Conservation (phyloP, 2,888 invertebrate species). For the Agrochola lota region DNA sequence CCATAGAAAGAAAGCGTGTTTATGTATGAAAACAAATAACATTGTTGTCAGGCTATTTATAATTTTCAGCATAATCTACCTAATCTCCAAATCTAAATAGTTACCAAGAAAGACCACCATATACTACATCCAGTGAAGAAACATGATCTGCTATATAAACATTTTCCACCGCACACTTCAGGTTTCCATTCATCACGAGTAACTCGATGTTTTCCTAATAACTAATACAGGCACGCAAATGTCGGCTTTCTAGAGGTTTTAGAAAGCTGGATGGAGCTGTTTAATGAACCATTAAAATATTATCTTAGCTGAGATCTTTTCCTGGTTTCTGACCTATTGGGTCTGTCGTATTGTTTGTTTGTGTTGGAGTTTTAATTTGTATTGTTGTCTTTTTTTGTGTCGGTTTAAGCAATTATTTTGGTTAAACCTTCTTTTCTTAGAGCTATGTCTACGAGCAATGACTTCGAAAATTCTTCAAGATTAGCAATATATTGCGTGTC, state of each 20-base stretch:
- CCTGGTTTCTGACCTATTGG: constrained; percentile 33
- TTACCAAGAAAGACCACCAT: not conserved
- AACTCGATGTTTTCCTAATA: constrained; percentile 35
- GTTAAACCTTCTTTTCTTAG: not conserved
- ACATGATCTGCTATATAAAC: not conserved
- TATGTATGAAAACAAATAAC: too few relatives aligned
- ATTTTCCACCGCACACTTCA: constrained; percentile 15
- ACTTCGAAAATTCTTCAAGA: not conserved
- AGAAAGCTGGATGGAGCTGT: constrained; percentile 49
- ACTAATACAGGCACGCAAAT: constrained; percentile 56
- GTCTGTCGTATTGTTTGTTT: constrained; percentile 7
- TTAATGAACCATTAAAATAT: constrained; percentile 65
- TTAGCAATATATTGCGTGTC: not conserved
- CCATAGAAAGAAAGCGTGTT: too few relatives aligned
- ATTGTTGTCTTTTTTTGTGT: not conserved
- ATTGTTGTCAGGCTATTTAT: not conserved
- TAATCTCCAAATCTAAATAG: not conserved
- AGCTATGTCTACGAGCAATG: not conserved
- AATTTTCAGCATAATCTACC: not conserved
- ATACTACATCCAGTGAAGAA: not conserved
- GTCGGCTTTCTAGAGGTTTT: constrained; percentile 47
- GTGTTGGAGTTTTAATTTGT: not conserved
- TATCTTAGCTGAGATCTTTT: constrained; percentile 58
- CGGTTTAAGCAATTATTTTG: not conserved
- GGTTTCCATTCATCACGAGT: constrained; percentile 15